phyloP scores from a whole-genome alignment of 1,140 invertebrate species.

The Lepidurus packardi region DNA sequence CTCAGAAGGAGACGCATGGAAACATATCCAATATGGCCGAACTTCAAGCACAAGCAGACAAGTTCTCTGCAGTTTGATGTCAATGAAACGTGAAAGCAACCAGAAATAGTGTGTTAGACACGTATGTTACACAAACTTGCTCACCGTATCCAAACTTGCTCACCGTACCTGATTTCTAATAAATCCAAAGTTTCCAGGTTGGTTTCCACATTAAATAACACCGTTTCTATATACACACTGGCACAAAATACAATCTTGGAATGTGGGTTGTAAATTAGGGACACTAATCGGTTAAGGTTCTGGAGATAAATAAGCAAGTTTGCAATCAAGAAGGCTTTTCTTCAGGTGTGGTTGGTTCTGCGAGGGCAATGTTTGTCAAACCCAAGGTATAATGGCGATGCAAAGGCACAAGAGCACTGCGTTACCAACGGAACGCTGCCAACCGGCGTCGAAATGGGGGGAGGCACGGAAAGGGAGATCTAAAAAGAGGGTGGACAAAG shows the following conservation, averaged over 20 bases:
- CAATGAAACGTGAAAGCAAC: too few species aligned
- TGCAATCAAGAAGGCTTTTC: neutral
- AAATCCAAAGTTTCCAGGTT: too few species aligned
- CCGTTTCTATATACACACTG: too few species aligned
- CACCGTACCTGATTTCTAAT: too few species aligned
- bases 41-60: neutral
- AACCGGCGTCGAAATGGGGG: constrained; percentile 20
- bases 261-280: neutral
- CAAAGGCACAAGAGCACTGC: constrained; percentile 16
- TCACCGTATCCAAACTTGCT: too few species aligned
- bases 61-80: neutral
- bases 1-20: neutral
- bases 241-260: too few species aligned
- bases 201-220: too few species aligned
- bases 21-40: constrained; percentile 21
- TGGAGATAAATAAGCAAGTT: neutral
- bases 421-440: constrained; percentile 20
- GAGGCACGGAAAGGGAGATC: constrained; percentile 13
- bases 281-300: neutral
- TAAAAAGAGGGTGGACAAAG: constrained; percentile 4
- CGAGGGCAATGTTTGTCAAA: constrained; percentile 21
- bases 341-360: neutral
- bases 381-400: constrained; percentile 21
- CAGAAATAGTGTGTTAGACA: too few species aligned
- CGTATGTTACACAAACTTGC: too few species aligned